Evolutionary conservation across 2,113 vertebrate genomes (phyloP).

Genomic region (Myrmophylax atrothorax): DNA sequence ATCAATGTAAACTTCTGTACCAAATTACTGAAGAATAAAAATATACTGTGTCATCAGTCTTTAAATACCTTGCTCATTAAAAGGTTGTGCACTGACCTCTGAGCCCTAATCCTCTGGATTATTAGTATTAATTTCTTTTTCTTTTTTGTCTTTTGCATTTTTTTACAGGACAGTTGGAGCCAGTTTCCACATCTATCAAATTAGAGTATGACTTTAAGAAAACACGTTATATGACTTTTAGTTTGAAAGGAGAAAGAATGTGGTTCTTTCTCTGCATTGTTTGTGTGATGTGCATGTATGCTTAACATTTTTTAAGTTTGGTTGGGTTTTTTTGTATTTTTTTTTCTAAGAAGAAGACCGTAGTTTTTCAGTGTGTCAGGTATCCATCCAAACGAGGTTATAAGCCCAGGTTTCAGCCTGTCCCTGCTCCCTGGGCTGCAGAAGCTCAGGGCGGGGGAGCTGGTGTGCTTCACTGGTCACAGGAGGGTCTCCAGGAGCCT

Average conservation of each 20-base stretch:
- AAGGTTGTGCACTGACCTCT: constrained; percentile 62
- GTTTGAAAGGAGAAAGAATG: background rate
- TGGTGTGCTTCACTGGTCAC: constrained; percentile 63
- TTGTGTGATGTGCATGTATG: background rate
- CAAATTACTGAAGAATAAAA: constrained; percentile 77
- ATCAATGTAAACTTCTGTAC: constrained; percentile 81
- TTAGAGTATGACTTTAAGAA: constrained; percentile 43
- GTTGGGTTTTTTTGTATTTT: background rate
- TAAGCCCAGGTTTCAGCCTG: background rate
- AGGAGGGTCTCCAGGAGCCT: constrained; percentile 13
- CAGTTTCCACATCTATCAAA: constrained; percentile 43
- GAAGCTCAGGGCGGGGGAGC: background rate
- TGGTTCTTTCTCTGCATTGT: background rate
- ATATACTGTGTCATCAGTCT: constrained; percentile 75
- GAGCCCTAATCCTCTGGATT: constrained; percentile 41
- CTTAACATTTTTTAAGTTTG: background rate
- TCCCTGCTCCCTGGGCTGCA: background rate
- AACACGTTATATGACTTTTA: background rate
- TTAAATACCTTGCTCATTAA: constrained; percentile 75
- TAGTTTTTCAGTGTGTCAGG: background rate
- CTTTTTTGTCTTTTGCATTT: constrained; percentile 28
- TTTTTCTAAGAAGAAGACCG: background rate
- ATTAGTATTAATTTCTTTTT: constrained; percentile 64
- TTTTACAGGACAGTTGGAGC: constrained; percentile 17
- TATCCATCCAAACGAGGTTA: background rate